phyloP scores from a whole-genome alignment of 2,888 invertebrate genomes.

The Xestia xanthographa region DNA sequence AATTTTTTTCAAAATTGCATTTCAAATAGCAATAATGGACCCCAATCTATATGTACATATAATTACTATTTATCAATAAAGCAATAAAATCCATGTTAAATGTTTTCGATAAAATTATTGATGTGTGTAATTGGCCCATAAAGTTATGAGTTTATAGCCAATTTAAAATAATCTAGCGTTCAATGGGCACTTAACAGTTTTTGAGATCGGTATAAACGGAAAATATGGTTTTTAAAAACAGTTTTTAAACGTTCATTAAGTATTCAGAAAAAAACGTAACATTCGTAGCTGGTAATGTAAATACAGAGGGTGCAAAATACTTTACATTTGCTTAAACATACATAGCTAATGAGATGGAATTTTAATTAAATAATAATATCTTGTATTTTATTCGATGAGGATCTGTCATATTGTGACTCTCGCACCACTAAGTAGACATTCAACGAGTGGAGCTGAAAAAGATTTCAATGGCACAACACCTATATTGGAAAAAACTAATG shows the following conservation, averaged over 20 bases:
- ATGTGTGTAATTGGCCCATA: conserved; percentile 48
- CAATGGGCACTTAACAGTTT: conserved; percentile 26
- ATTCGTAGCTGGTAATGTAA: background rate
- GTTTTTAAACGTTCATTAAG: conserved; percentile 2
- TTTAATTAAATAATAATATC: conserved; percentile 34
- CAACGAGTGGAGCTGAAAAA: background rate
- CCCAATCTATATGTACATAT: conserved; percentile 56
- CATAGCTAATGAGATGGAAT: conserved; percentile 1
- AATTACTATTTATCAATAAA: conserved; percentile 53
- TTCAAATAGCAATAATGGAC: conserved; percentile 5
- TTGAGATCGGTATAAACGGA: conserved; percentile 23
- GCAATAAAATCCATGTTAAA: conserved; percentile 51
- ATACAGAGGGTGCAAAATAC: background rate
- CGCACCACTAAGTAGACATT: background rate
- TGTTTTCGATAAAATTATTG: conserved; percentile 50
- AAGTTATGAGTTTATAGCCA: conserved; percentile 44
- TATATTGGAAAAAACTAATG: background rate
- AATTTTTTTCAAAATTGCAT: conserved; percentile 19
- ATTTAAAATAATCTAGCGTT: conserved; percentile 47
- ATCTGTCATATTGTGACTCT: conserved; percentile 7
- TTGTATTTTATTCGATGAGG: background rate
- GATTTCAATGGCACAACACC: background rate
- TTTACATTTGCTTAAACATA: conserved; percentile 8
- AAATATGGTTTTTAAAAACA: conserved; percentile 6
- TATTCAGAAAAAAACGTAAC: background rate